Conservation (phyloP, 2,888 invertebrate genomes). For the Meliscaeva auricollis region DNA sequence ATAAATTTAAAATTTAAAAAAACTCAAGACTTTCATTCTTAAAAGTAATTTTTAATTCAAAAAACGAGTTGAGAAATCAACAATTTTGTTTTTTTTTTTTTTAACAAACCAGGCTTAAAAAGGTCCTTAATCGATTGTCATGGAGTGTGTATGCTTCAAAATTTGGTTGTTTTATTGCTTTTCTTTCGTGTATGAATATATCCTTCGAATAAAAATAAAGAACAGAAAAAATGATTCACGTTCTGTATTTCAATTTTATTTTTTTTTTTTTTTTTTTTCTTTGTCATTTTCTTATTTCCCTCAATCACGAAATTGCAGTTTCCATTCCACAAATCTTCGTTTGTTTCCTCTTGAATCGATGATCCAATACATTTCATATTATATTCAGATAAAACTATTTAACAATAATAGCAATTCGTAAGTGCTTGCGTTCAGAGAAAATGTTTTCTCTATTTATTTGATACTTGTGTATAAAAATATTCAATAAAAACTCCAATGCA, state of each 20-base stretch:
- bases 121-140: too few species aligned
- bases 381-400: constrained; percentile 24
- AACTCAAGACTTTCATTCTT: too few species aligned
- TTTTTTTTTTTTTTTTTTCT: background rate
- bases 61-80: too few species aligned
- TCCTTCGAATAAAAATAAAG: background rate
- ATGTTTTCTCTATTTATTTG: constrained; percentile 2
- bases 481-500: background rate
- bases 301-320: constrained; percentile 22
- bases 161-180: background rate
- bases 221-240: background rate
- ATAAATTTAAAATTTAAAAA: too few species aligned
- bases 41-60: too few species aligned
- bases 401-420: background rate
- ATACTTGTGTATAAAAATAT: background rate
- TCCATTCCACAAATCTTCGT: background rate
- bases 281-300: background rate
- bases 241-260: constrained; percentile 12
- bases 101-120: too few species aligned
- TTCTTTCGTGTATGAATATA: background rate
- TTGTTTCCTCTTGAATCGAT: background rate
- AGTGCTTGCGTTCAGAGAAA: background rate
- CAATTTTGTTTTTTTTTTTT: too few species aligned
- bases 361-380: background rate
- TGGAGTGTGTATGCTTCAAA: background rate